Evolutionary conservation across 2,888 invertebrate genomes (phyloP).

Genomic region (Drosophila fulvimacula): DNA sequence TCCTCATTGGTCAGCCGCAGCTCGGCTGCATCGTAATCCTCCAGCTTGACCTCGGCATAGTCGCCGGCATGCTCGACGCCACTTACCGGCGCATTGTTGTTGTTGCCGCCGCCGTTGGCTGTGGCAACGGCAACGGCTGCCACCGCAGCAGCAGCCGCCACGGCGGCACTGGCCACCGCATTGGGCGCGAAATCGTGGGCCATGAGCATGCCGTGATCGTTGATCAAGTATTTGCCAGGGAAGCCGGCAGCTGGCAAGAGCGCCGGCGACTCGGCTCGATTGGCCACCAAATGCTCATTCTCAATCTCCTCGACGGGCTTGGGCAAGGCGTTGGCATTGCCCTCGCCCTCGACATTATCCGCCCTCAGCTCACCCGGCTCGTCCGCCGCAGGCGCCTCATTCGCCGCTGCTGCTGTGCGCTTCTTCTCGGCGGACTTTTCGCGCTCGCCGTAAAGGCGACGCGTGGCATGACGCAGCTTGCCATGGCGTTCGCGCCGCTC

Average conservation of each 20-base stretch:
- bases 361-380: neutral
- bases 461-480: slow-evolving; percentile 66
- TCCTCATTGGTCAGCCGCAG: slow-evolving; percentile 81
- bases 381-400: slow-evolving; percentile 2
- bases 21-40: slow-evolving; percentile 81
- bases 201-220: slow-evolving; percentile 81
- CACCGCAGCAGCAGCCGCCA: slow-evolving; percentile 58
- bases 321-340: slow-evolving; percentile 45
- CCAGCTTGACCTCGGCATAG: slow-evolving; percentile 76
- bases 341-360: neutral
- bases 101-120: slow-evolving; percentile 40
- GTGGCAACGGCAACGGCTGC: slow-evolving; percentile 61
- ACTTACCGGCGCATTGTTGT: slow-evolving; percentile 17
- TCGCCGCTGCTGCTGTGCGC: slow-evolving; percentile 12
- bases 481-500: slow-evolving; percentile 77
- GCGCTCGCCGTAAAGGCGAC: slow-evolving; percentile 58
- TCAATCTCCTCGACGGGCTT: slow-evolving; percentile 82
- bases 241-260: slow-evolving; percentile 63
- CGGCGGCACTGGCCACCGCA: slow-evolving; percentile 62
- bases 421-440: slow-evolving; percentile 53
- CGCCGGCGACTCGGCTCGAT: slow-evolving; percentile 60
- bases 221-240: slow-evolving; percentile 75
- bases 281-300: slow-evolving; percentile 66
- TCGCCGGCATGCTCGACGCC: slow-evolving; percentile 55
- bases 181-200: slow-evolving; percentile 78